Evolutionary conservation across 1,140 invertebrate species (phyloP).

Genomic region (Proctacanthus coquilletti): DNA sequence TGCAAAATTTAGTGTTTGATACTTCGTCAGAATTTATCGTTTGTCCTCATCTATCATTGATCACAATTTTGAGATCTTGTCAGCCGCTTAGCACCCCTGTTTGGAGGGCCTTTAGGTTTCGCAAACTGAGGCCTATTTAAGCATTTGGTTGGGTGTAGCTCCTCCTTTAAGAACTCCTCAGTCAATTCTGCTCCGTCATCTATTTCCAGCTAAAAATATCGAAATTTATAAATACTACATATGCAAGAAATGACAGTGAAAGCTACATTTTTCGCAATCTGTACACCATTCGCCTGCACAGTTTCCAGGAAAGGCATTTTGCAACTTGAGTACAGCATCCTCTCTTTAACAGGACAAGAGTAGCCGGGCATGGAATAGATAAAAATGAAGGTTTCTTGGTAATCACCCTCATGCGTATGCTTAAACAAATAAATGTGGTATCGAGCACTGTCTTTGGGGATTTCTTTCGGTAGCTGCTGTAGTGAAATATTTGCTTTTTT

Average conservation of each 20-base stretch:
- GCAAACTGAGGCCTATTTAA: slow-evolving; percentile 82
- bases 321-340: slow-evolving; percentile 96
- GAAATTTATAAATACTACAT: slow-evolving; percentile 14
- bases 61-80: too few species aligned
- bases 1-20: too few species aligned
- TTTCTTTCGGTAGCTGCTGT: slow-evolving; percentile 49
- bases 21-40: too few species aligned
- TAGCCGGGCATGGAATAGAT: slow-evolving; percentile 97
- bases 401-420: slow-evolving; percentile 85
- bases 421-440: slow-evolving; percentile 88
- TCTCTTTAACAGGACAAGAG: slow-evolving; percentile 82
- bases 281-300: slow-evolving; percentile 61
- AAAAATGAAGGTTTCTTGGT: slow-evolving; percentile 76
- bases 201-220: slow-evolving; percentile 68
- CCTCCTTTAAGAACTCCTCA: slow-evolving; percentile 77
- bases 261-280: slow-evolving; percentile 65
- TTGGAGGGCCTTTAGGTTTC: slow-evolving; percentile 87
- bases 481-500: slow-evolving; percentile 42
- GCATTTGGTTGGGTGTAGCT: slow-evolving; percentile 87
- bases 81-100: slow-evolving; percentile 76
- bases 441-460: slow-evolving; percentile 70
- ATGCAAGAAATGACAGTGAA: slow-evolving; percentile 7
- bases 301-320: slow-evolving; percentile 73
- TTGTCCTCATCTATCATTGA: too few species aligned
- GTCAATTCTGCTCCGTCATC: slow-evolving; percentile 78